A percentile compares a stretch with the other conserved stretches of the same genome.
Evolutionary conservation across 2,113 vertebrate genomes (phyloP).

Genomic region (Phalacrocorax carbo): DNA sequence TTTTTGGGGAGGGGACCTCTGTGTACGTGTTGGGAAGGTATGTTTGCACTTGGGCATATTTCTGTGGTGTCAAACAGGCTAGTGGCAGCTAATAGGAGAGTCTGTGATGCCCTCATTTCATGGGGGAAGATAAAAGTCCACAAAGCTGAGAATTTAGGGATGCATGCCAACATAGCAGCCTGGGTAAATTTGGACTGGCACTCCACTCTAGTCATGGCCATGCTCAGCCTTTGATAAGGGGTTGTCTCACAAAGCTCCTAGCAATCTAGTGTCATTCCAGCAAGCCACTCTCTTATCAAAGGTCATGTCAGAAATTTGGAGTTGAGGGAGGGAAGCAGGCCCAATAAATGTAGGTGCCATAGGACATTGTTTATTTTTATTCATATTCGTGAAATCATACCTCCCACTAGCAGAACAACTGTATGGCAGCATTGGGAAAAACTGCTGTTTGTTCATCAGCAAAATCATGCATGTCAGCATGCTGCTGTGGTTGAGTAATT

Average conservation of each 20-base stretch:
- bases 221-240: conserved; percentile 52
- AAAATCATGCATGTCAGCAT: background rate
- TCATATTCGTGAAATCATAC: background rate
- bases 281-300: conserved; percentile 56
- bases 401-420: background rate
- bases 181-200: conserved; percentile 63
- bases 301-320: conserved; percentile 54
- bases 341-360: background rate
- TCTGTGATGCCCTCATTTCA: background rate
- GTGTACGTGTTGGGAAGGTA: background rate
- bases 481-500: background rate
- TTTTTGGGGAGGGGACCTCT: background rate
- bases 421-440: background rate
- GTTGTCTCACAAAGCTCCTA: conserved; percentile 50
- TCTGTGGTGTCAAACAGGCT: conserved; percentile 32
- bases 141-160: conserved; percentile 41
- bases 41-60: conserved; percentile 32
- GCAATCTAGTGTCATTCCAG: conserved; percentile 50
- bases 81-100: conserved; percentile 11
- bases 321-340: background rate
- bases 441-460: background rate
- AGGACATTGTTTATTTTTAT: conserved; percentile 7
- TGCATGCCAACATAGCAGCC: conserved; percentile 57
- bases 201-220: background rate
- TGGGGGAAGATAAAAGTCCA: conserved; percentile 50